Conservation (phyloP, 2,113 vertebrate genomes). For the Octodon degus region DNA sequence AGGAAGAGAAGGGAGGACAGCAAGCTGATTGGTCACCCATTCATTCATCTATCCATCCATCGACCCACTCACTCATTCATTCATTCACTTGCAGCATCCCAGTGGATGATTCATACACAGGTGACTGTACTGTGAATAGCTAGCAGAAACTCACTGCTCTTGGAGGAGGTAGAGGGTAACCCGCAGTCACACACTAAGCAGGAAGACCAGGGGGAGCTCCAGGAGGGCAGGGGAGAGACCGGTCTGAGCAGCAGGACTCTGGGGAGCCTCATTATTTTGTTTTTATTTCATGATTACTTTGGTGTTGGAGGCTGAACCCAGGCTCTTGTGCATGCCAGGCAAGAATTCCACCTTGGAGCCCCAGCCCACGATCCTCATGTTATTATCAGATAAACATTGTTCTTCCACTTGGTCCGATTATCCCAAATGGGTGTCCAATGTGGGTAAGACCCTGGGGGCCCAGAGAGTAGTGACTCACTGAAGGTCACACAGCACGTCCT, state of each 20-base stretch:
- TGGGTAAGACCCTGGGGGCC: rapidly evolving
- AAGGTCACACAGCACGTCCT: not conserved
- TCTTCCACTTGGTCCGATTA: not conserved
- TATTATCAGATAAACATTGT: rapidly evolving
- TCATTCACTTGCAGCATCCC: rapidly evolving
- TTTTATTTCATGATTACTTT: not conserved
- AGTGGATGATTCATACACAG: rapidly evolving
- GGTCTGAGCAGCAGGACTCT: not conserved
- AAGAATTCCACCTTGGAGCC: not conserved
- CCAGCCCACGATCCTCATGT: not conserved
- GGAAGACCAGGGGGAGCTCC: not conserved
- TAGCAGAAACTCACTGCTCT: not conserved
- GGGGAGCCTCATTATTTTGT: not conserved
- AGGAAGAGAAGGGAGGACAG: not conserved
- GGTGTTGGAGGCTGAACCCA: not conserved
- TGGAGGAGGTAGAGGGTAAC: not conserved
- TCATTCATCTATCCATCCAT: not conserved
- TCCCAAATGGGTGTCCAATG: not conserved
- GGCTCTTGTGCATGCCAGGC: not conserved
- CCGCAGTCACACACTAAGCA: not conserved
- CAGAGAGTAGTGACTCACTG: not conserved
- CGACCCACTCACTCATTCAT: not conserved
- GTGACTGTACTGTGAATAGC: too few species aligned
- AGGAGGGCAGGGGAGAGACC: not conserved
- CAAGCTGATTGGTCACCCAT: not conserved